Evolutionary conservation across 2,113 vertebrate genomes (phyloP), one percentile per base, ranked within the genome.

Genomic region (Hirundichthys speculiger): DNA sequence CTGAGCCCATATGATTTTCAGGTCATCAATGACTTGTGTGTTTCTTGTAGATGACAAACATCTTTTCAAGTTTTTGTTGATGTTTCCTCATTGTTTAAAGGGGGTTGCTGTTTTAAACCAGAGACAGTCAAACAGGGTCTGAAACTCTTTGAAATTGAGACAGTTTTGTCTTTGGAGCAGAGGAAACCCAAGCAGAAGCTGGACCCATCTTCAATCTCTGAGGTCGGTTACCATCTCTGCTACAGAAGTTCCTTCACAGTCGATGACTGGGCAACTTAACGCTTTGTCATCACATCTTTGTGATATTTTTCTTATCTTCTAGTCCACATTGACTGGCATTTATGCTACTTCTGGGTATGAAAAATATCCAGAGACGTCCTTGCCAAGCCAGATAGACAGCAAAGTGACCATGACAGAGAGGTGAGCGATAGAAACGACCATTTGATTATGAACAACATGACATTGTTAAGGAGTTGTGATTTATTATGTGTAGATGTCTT

Each of bases 101-200:
- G 88, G 13, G 89, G 89, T 2, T 91, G 85, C 55, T 90, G 89
- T 72, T 91, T 91, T 76, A 91, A 89, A 52, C 89, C 89, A 57
- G 13, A 66, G 9, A 86, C 84, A 6, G 64, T 55, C 51, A 86
- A 74, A 80, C 79, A 77, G 0, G 86, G 86, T 50, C 47, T 91
- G 21, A 85, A 80, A 48, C 83, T 91, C 5, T 91, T 91, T 73
- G 89, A 91, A 73, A 84, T 89, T 9, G 88, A 91, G 62, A 90
- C 89, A 0, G 82, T 91, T 47, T 62, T 91, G 0, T 91, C 89
- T 41, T 38, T 91, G 83, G 82, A 88, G 5, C 61, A 64, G 42
- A 88, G 89, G 64, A 86, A 86, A 59, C 60, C 65, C 3, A 87
- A 85, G 16, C 30, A 54, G 20, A 75, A 73, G 57, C 75, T 63